These are phyloP conservation scores for Diorhabda elongata DNA, from an alignment of 1,140 invertebrate species.

Conservation along the genomic window DNA sequence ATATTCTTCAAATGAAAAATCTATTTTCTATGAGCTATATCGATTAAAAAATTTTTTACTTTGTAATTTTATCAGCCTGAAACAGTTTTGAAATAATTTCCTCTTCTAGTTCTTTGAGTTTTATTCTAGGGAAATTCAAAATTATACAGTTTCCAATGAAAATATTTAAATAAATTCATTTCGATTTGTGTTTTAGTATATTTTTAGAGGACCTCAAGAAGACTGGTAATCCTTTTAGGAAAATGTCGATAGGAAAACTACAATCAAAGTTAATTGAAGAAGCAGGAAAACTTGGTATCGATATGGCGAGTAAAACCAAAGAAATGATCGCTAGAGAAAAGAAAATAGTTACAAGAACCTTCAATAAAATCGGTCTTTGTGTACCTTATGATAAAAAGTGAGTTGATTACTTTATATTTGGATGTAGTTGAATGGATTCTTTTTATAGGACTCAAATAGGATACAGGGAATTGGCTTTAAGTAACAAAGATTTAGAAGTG, in stretches of 20 bases:
- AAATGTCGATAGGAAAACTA: conserved; percentile 55
- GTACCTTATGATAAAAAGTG: conserved; percentile 82
- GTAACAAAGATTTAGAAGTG: conserved; percentile 58
- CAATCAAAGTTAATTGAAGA: conserved; percentile 61
- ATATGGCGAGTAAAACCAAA: conserved; percentile 56
- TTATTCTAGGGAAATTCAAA: not conserved
- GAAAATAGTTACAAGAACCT: conserved; percentile 70
- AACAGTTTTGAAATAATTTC: no score
- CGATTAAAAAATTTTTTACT: no score
- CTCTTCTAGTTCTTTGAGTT: no score
- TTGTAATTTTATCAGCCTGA: no score
- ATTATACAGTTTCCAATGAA: not conserved
- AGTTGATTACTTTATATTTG: conserved; percentile 33
- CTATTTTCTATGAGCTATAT: no score
- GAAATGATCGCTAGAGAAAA: conserved; percentile 62
- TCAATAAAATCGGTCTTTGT: conserved; percentile 83
- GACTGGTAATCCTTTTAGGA: conserved; percentile 61
- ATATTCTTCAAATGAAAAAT: no score
- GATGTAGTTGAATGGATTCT: not conserved
- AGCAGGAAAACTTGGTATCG: conserved; percentile 60
- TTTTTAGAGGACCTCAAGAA: conserved; percentile 62
- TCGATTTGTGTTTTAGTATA: conserved; percentile 47
- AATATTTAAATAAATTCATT: conserved; percentile 8
- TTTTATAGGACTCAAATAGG: conserved; percentile 40
- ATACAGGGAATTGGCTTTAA: conserved; percentile 38